A percentile compares a stretch with the other conserved stretches of the same genome.
Evolutionary conservation across 2,888 invertebrate species (phyloP).

Genomic region (Xylota sylvarum): DNA sequence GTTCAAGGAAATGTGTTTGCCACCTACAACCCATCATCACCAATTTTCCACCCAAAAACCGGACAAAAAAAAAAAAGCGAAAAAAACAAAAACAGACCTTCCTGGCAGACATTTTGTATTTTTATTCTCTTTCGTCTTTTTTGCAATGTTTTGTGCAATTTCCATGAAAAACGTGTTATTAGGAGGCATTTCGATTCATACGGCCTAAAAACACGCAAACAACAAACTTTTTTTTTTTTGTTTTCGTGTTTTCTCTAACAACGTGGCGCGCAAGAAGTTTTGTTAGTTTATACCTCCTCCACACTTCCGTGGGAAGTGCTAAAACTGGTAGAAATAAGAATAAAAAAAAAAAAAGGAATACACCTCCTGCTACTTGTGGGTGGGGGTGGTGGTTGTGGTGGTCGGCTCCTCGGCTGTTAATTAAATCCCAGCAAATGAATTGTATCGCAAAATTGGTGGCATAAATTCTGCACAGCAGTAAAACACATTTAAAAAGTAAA

Average conservation of each 20-base stretch:
- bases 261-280: constrained; percentile 69
- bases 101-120: constrained; percentile 70
- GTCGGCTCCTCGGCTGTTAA: constrained; percentile 18
- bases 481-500: constrained; percentile 45
- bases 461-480: constrained; percentile 33
- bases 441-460: constrained; percentile 51
- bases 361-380: constrained; percentile 24
- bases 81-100: constrained; percentile 22
- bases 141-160: constrained; percentile 71
- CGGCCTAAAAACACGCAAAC: constrained; percentile 70
- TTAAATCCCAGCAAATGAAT: constrained; percentile 66
- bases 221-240: constrained; percentile 50
- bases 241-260: constrained; percentile 21
- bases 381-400: constrained; percentile 10
- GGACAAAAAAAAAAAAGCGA: no score
- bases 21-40: constrained; percentile 66
- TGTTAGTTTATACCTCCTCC: constrained; percentile 69
- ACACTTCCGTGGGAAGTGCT: constrained; percentile 72
- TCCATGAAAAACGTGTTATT: constrained; percentile 72
- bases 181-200: constrained; percentile 62
- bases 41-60: constrained; percentile 38
- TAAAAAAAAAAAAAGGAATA: constrained; percentile 10
- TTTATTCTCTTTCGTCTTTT: constrained; percentile 16
- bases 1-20: constrained; percentile 54
- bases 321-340: constrained; percentile 21